Evolutionary conservation across 2,888 invertebrate species (phyloP), one percentile per base, ranked within the genome.

Genomic region (Leptinotarsa tumamoca): DNA sequence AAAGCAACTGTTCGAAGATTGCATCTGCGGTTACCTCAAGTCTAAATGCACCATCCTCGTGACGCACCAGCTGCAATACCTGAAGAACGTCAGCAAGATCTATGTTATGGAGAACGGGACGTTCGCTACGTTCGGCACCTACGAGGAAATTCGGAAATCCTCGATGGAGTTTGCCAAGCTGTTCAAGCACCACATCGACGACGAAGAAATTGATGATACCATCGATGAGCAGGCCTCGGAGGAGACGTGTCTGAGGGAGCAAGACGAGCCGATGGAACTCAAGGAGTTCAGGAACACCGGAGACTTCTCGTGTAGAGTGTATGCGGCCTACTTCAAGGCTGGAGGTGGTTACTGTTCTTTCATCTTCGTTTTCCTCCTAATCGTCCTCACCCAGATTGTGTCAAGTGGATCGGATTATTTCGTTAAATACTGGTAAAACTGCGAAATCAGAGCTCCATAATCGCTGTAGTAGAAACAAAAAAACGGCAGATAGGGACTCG

Each of bases 31-130:
- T 2, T 89, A 89, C 71, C 82, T 91, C 76, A 88, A 89, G 17
- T 89, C 92, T 77, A 92, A 93, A 84, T 94, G 94, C 2, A 90
- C 94, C 43, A 91, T 96, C 78, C 90, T 96, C 14, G 94, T 95
- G 76, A 96, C 96, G 0, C 96, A 96, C 87, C 96, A 96, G 86
- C 88, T 95, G 33, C 96, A 96, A 84, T 94, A 94, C 83, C 89
- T 95, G 49, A 91, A 92, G 81, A 85, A 90, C n/a, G 93, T 92
- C 0, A 92, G 93, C 85, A 90, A 90, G 76, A 91, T 95, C 68
- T 87, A 94, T 79, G 90, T 94, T 71, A 85, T 95, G 69, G 91
- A 92, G 73, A 92, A 93, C 85, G 94, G 93, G 84, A 90, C 91
- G 50, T 80, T 85, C 50, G 73, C 71, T 7, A 69, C 76, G 10